Evolutionary conservation across 1,140 invertebrate species (phyloP).

Genomic region (Periplaneta americana): DNA sequence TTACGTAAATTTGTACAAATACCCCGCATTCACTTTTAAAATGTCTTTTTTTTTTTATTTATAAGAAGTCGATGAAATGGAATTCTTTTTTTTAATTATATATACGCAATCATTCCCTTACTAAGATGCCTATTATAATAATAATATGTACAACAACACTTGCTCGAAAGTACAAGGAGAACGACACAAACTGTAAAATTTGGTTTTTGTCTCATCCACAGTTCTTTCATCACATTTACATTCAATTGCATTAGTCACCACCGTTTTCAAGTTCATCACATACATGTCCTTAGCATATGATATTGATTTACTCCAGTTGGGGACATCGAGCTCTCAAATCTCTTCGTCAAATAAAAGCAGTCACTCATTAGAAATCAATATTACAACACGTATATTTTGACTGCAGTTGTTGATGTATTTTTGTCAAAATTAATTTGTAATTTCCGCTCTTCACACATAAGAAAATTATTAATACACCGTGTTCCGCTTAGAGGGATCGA

Average conservation of each 20-base stretch:
- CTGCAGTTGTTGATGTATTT: too few species aligned
- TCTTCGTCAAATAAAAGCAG: too few species aligned
- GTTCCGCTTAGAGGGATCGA: too few species aligned
- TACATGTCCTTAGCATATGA: background rate
- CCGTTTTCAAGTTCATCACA: background rate
- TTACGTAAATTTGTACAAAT: constrained; percentile 11
- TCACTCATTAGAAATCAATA: too few species aligned
- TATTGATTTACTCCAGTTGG: background rate
- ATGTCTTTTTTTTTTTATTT: constrained; percentile 11
- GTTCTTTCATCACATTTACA: background rate
- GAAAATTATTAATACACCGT: too few species aligned
- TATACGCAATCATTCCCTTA: background rate
- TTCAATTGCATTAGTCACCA: background rate
- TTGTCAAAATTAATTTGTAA: too few species aligned
- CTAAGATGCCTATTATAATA: background rate
- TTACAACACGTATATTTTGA: too few species aligned
- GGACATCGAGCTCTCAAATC: too few species aligned
- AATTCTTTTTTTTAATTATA: background rate
- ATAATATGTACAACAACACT: background rate
- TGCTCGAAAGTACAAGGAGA: background rate
- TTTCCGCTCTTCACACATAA: too few species aligned
- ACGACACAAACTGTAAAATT: background rate
- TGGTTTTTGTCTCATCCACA: background rate
- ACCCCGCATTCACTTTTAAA: constrained; percentile 5
- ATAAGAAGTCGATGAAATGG: background rate